Conservation (phyloP, 2,888 invertebrate genomes). For the Xanthia icteritia region DNA sequence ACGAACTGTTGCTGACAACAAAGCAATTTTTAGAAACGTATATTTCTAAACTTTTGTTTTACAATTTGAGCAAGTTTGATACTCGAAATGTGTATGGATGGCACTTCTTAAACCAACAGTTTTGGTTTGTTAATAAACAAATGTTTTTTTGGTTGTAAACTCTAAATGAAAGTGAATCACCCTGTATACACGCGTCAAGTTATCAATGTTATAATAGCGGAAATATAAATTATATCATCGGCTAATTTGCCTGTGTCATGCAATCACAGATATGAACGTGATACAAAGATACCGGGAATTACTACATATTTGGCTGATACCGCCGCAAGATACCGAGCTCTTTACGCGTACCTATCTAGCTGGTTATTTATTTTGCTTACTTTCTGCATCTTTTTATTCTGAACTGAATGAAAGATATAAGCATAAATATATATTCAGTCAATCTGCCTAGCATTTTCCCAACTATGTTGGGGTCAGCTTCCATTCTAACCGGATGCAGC, state of each 20-base stretch:
- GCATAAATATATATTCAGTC: background rate
- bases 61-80: background rate
- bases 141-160: background rate
- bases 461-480: too few species aligned
- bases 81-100: background rate
- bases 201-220: conserved; percentile 12
- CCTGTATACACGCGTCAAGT: too few species aligned
- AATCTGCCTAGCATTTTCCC: too few species aligned
- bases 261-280: conserved; percentile 24
- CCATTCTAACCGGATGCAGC: too few species aligned
- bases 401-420: background rate
- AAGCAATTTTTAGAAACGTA: background rate
- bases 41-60: background rate
- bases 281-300: conserved; percentile 1
- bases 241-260: conserved; percentile 26
- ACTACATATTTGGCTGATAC: conserved; percentile 17
- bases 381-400: background rate
- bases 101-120: background rate
- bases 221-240: conserved; percentile 9
- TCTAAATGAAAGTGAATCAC: background rate
- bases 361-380: background rate
- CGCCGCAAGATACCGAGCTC: background rate
- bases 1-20: background rate
- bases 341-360: background rate
- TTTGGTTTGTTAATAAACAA: background rate